A percentile compares a stretch with the other conserved stretches of the same genome.
Conservation (phyloP, 2,888 invertebrate genomes). For the Tenthredo livida region DNA sequence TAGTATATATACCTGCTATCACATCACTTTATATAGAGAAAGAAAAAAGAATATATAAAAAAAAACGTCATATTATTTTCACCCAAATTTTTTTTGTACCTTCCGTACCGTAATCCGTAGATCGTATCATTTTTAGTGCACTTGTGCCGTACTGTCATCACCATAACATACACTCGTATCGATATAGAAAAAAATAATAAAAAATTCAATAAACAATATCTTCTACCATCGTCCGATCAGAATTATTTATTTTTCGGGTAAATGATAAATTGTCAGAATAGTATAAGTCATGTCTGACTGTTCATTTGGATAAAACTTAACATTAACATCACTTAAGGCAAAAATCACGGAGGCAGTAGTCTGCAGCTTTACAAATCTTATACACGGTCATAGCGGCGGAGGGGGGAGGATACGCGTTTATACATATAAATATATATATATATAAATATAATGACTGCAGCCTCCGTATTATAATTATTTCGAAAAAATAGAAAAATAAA, state of each 20-base stretch:
- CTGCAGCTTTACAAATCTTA: neutral
- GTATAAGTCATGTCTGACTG: slow-evolving; percentile 39
- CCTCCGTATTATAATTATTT: neutral
- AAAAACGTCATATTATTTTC: slow-evolving; percentile 60
- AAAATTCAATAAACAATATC: too few relatives aligned
- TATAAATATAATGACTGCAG: neutral
- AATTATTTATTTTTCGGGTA: neutral
- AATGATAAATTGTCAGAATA: neutral
- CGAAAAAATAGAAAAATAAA: neutral
- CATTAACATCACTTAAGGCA: neutral
- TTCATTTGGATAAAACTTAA: neutral
- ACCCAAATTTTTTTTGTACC: slow-evolving; percentile 57
- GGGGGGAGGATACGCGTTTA: neutral
- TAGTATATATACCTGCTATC: slow-evolving; percentile 64
- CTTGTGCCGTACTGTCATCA: slow-evolving; percentile 49
- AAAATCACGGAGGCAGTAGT: slow-evolving; percentile 36
- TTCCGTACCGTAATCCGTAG: slow-evolving; percentile 53
- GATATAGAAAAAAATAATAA: neutral
- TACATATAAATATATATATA: neutral
- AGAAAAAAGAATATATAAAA: neutral
- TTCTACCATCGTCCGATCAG: neutral
- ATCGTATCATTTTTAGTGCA: slow-evolving; percentile 54
- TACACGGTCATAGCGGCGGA: neutral
- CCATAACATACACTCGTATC: slow-evolving; percentile 44
- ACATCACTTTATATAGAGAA: slow-evolving; percentile 67